Evolutionary conservation across 2,888 invertebrate species (phyloP), one percentile per base, ranked within the genome.

Genomic region (Cheilosia scutellata): DNA sequence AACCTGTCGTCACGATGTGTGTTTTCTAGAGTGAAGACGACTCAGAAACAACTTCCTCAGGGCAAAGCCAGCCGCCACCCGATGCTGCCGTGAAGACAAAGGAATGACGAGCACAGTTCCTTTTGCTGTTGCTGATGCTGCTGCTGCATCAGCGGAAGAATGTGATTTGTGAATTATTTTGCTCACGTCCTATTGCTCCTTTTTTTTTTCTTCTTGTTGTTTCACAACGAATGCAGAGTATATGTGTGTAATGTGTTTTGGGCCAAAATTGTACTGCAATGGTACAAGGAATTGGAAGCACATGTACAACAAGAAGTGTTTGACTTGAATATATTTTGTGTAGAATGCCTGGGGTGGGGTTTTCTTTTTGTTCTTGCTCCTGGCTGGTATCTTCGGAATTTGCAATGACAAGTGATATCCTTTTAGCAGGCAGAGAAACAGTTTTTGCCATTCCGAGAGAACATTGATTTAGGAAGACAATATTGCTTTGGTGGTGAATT

Each of bases 141-240:
- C 62, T 44, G 55, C 55, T 60, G 66, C 74, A 51, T 29, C 51
- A 70, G 63, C 63, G 68, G 71, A 82, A 57, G 76, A 86, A 86
- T 82, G 82, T 82, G 80, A 82, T 86, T 82, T 82, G 82, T 82
- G 86, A 86, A 82, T 86, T 86, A 86, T 86, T 86, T 86, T 68
- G 37, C 82, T 86, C 86, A 86, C 86, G 86, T 86, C 51, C 86
- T 51, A 68, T 51, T 74, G 74, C 47, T 78, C 66, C 60, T 77
- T 77, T 71, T 82, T 27, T 47, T 49, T 2, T 16, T 47, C 7
- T 57, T 57, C n/a, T n/a, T n/a, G n/a, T 57, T 33, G 57, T 53
- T 13, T 55, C 62, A 58, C 42, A 42, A 5, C 49, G 70, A 16
- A 70, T 71, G 53, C 58, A 37, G 58, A 49, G 37, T 53, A 42